Percentiles rank a stretch among this genome's conserved stretches.
Evolutionary conservation across 2,113 vertebrate species (phyloP).

Genomic region (Tupaia chinensis): DNA sequence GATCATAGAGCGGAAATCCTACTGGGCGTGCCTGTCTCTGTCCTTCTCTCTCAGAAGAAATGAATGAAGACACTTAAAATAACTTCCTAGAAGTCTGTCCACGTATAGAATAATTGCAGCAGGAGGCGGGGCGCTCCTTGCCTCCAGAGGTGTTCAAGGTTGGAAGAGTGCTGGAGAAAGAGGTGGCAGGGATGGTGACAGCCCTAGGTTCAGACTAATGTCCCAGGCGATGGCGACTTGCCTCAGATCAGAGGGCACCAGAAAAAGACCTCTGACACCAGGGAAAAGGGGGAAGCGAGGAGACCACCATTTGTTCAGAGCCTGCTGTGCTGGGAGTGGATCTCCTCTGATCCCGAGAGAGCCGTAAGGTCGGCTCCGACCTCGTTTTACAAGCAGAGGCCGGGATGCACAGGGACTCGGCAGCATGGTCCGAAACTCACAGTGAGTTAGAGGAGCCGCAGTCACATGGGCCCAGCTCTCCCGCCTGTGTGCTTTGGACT

Average conservation of each 20-base stretch:
- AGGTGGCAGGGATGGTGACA: background rate
- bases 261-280: background rate
- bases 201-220: no score
- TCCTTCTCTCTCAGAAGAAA: no score
- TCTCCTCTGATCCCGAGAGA: background rate
- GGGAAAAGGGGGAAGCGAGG: no score
- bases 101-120: background rate
- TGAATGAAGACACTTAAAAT: no score
- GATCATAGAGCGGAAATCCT: no score
- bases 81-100: background rate
- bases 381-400: background rate
- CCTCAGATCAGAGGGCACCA: background rate
- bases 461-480: no score
- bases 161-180: background rate
- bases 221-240: background rate
- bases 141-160: background rate
- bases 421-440: background rate
- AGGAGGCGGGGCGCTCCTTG: background rate
- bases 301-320: no score
- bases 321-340: background rate
- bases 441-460: background rate
- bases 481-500: no score
- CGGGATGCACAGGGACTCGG: background rate
- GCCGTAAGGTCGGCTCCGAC: background rate
- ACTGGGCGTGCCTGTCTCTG: no score